These are phyloP conservation scores for Chloropsis hardwickii DNA, from an alignment of 2,113 vertebrate genomes.

Conservation along the genomic window DNA sequence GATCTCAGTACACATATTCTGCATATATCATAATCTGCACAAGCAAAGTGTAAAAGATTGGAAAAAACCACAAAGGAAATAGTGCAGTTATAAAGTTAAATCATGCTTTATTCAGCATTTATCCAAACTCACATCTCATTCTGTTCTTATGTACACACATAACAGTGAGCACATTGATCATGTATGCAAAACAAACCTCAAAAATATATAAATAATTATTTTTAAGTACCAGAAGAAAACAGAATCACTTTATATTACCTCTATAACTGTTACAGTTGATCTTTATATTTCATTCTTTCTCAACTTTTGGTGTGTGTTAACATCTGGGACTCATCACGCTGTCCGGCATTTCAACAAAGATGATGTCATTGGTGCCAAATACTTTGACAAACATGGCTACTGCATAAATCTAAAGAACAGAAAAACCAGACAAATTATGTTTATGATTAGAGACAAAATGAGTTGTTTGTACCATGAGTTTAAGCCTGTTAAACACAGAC, in stretches of 20 bases:
- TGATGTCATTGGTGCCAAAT: conserved; percentile 51
- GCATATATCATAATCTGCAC: not conserved
- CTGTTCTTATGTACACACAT: not conserved
- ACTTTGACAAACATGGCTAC: conserved; percentile 46
- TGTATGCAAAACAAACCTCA: not conserved
- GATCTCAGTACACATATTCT: not conserved
- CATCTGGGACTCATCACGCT: conserved; percentile 59
- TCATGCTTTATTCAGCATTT: not conserved
- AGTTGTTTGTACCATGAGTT: not conserved
- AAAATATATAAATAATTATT: not conserved
- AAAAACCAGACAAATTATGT: conserved; percentile 15
- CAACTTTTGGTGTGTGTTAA: not conserved
- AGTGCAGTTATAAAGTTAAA: not conserved
- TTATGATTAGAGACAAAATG: conserved; percentile 6
- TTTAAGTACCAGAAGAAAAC: not conserved
- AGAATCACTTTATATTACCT: not conserved
- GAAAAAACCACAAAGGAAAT: not conserved
- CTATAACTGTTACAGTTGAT: not conserved
- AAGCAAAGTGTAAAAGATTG: not conserved
- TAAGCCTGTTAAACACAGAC: not conserved
- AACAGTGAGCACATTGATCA: not conserved
- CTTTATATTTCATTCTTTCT: not conserved
- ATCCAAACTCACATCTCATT: not conserved
- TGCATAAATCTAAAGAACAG: conserved; percentile 38
- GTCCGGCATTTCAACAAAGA: not conserved